Evolutionary conservation across 2,888 invertebrate genomes (phyloP), one percentile per base, ranked within the genome.

Genomic region (Aphrophora alni): DNA sequence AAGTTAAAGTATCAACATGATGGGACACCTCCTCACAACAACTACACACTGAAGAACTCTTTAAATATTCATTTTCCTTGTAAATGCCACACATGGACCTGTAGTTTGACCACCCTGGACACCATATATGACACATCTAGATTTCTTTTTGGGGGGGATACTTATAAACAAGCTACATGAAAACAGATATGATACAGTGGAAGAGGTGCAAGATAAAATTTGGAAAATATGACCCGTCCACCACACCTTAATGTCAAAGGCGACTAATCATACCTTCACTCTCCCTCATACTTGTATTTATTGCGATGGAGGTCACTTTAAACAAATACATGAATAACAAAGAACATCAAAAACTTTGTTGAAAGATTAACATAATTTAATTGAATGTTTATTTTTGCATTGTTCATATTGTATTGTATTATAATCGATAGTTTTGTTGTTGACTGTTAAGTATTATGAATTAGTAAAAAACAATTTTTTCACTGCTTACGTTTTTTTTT

Each of bases 1-100:
- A 28, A 73, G 27, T 27, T 73, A 27, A 27, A 26, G 7, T 33
- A n/a, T 8, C 74, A 74, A n/a, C 74, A 74, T 24, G 74, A 74
- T 2, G 74, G 74, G 17, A 33, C 74, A 38, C 74, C 74, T 17
- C 1, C 74, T 74, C 74, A 33, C 38, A 24, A 74, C 38, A 4
- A 12, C n/a, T 14, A 38, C 8, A 21, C n/a, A 74, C 28, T 74
- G 21, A 33, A 21, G n/a, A 17, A n/a, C 38, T 33, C 28, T 4
- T 38, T 74, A 24, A 38, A 74, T 17, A 24, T 8, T 24, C 74
- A 74, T 74, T 74, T 74, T 33, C 17, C 14, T 38, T 0, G 38
- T 74, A 38, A 74, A 28, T 33, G 28, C 38, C 8, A 26, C 72
- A 8, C 3, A 26, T 26, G 7, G 26, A 70, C 70, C 70, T n/a